Conservation (phyloP, 1,140 invertebrate genomes). For the Monochamus saltuarius region DNA sequence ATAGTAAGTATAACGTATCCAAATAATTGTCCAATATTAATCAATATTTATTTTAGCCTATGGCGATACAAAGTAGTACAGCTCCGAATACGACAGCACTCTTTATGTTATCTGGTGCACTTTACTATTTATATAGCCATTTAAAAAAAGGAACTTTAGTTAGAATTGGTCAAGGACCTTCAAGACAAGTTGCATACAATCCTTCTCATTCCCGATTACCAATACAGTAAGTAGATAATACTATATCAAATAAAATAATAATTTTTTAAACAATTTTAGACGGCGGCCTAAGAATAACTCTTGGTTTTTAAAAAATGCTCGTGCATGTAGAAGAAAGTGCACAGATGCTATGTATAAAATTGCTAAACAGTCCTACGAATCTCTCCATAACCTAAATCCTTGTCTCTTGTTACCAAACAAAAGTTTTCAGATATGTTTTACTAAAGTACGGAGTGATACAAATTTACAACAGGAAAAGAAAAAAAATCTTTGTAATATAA, state of each 20-base stretch:
- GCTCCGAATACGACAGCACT: slow-evolving; percentile 2
- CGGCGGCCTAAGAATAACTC: slow-evolving; percentile 17
- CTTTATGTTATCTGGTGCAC: slow-evolving; percentile 24
- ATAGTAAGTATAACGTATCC: slow-evolving; percentile 1
- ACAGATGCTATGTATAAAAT: slow-evolving; percentile 20
- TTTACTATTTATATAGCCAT: slow-evolving; percentile 29
- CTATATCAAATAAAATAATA: not conserved
- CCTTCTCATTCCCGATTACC: not conserved
- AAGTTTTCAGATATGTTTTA: slow-evolving; percentile 17
- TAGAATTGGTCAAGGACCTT: slow-evolving; percentile 13
- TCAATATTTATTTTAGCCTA: slow-evolving; percentile 17
- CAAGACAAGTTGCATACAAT: no score
- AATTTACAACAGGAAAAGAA: no score
- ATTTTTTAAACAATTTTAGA: slow-evolving; percentile 5
- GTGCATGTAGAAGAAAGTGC: slow-evolving; percentile 18
- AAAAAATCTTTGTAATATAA: slow-evolving; percentile 11
- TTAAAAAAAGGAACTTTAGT: slow-evolving; percentile 23
- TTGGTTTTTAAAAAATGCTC: slow-evolving; percentile 28
- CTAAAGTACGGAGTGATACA: not conserved
- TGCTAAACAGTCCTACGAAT: slow-evolving; percentile 14
- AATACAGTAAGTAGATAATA: slow-evolving; percentile 21
- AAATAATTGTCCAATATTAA: no score
- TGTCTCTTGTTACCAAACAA: slow-evolving; percentile 14
- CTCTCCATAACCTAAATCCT: slow-evolving; percentile 11
- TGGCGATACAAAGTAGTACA: not conserved